Conservation (phyloP, 2,113 vertebrate genomes). For the Tenebrosternarchus preto region DNA sequence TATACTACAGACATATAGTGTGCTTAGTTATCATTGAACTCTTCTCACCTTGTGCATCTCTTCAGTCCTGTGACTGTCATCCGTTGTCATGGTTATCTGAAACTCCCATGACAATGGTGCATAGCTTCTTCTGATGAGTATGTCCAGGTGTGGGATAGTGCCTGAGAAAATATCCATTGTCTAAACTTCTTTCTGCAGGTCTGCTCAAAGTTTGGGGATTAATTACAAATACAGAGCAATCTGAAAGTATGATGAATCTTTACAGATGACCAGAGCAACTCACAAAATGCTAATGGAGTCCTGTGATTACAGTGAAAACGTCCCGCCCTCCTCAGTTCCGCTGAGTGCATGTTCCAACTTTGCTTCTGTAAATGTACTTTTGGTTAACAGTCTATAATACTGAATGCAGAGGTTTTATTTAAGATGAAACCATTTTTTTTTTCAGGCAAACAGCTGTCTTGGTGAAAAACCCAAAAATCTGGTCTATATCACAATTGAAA, state of each 20-base stretch:
- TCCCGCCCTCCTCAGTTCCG: too few species aligned
- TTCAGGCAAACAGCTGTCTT: not conserved
- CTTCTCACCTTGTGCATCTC: not conserved
- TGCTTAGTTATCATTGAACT: not conserved
- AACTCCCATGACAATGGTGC: not conserved
- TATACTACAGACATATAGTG: too few species aligned
- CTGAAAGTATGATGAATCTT: conserved; percentile 1
- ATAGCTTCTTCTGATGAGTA: not conserved
- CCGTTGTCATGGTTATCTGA: not conserved
- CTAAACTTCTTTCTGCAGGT: not conserved
- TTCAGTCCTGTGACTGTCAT: not conserved
- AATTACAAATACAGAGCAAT: not conserved
- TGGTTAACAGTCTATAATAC: too few species aligned
- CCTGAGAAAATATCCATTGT: not conserved
- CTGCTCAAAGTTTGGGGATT: not conserved
- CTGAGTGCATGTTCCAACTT: too few species aligned
- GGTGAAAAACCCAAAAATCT: too few species aligned
- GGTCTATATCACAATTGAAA: not conserved
- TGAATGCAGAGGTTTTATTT: too few species aligned
- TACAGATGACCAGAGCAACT: not conserved
- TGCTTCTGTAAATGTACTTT: too few species aligned
- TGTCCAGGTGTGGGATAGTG: not conserved
- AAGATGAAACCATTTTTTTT: not conserved
- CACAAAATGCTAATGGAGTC: not conserved
- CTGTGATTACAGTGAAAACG: too few species aligned